Evolutionary conservation across 2,113 vertebrate species (phyloP).

Genomic region (Myanophis thanlyinensis): DNA sequence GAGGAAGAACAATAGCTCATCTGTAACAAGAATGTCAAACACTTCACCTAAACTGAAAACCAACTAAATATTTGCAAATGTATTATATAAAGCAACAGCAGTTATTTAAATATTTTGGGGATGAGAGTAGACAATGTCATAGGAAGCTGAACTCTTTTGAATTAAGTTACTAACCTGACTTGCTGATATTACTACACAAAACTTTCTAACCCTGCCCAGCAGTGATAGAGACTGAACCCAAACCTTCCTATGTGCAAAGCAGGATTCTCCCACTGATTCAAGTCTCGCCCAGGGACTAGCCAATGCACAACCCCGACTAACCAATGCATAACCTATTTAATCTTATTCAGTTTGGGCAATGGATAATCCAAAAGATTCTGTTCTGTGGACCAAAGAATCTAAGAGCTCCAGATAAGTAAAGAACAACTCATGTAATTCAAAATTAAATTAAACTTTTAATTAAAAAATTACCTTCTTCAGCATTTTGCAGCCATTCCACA

Average conservation of each 20-base stretch:
- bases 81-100: not conserved
- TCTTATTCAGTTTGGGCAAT: not conserved
- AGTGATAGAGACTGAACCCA: not conserved
- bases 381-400: not conserved
- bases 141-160: not conserved
- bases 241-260: not conserved
- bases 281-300: not conserved
- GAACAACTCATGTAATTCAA: not conserved
- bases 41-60: not conserved
- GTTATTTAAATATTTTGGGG: not conserved
- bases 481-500: constrained; percentile 91
- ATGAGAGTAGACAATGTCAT: not conserved
- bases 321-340: not conserved
- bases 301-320: not conserved
- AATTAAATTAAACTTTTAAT: not conserved
- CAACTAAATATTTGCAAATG: not conserved
- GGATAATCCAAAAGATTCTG: not conserved
- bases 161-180: not conserved
- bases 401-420: no score
- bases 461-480: constrained; percentile 83
- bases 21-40: not conserved
- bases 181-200: not conserved
- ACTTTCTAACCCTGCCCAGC: not conserved
- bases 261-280: not conserved
- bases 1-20: not conserved